Conservation (phyloP, 2,113 vertebrate species). For the Prionailurus bengalensis region DNA sequence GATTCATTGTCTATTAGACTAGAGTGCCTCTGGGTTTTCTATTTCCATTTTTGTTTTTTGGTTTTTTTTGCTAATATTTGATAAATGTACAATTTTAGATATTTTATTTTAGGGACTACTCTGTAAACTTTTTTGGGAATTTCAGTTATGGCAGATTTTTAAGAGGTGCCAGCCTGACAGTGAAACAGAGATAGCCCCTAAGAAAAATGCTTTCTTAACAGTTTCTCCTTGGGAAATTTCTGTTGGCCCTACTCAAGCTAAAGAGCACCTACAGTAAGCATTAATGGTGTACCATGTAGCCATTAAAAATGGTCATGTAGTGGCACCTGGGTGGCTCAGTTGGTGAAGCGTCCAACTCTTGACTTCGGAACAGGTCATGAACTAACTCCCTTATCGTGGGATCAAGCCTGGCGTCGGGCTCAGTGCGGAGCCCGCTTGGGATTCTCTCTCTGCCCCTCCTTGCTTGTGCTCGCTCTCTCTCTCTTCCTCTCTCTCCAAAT, state of each 20-base stretch:
- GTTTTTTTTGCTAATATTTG: background rate
- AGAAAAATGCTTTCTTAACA: conserved; percentile 9
- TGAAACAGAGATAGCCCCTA: background rate
- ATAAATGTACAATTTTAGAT: background rate
- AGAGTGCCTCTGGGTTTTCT: background rate
- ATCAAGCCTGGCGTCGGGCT: too few relatives aligned
- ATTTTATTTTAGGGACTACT: background rate
- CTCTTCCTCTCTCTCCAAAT: too few relatives aligned
- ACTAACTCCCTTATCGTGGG: too few relatives aligned
- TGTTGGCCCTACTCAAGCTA: background rate
- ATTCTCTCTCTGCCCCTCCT: too few relatives aligned
- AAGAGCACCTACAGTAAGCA: background rate
- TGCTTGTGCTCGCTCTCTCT: too few relatives aligned
- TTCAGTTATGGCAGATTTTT: background rate
- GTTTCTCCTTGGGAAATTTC: background rate
- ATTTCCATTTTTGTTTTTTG: background rate
- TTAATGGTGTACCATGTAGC: background rate
- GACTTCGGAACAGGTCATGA: too few relatives aligned
- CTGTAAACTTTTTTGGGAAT: background rate
- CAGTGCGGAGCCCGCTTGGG: too few relatives aligned
- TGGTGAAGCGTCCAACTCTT: too few relatives aligned
- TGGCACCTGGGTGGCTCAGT: too few relatives aligned
- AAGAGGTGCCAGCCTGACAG: too few relatives aligned
- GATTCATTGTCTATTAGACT: background rate
- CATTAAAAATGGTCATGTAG: background rate